Conservation (phyloP, 2,113 vertebrate genomes). For the Ophiodon elongatus region DNA sequence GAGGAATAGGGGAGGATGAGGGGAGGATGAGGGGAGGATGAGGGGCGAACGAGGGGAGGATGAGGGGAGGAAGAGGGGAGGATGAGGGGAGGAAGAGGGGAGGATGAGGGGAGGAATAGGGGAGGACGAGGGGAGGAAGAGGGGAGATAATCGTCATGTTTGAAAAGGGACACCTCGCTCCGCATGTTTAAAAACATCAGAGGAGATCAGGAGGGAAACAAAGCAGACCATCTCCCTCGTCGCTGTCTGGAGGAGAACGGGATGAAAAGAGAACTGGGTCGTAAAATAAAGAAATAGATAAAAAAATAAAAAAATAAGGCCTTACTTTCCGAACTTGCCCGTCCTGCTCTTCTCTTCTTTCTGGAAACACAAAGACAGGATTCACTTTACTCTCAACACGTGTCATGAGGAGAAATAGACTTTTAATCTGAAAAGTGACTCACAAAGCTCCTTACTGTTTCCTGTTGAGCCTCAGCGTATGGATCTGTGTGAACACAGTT, state of each 20-base stretch:
- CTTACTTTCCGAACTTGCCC: conserved; percentile 78
- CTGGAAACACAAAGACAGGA: conserved; percentile 68
- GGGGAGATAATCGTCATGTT: background rate
- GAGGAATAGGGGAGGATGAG: too few species aligned
- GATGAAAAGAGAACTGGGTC: conserved; percentile 17
- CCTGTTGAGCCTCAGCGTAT: conserved; percentile 65
- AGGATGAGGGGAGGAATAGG: background rate
- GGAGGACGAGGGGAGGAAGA: background rate
- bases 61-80: background rate
- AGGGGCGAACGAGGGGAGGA: too few species aligned
- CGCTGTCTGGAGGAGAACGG: background rate
- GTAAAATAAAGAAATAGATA: background rate
- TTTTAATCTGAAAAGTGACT: background rate
- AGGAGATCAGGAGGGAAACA: background rate
- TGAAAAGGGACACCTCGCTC: background rate
- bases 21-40: too few species aligned
- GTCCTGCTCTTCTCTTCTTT: conserved; percentile 67
- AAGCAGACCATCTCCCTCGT: conserved; percentile 15
- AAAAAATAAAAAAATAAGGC: background rate
- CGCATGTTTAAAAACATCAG: conserved; percentile 18
- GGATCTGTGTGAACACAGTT: conserved; percentile 76
- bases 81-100: background rate
- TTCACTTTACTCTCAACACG: background rate
- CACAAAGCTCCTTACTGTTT: conserved; percentile 58
- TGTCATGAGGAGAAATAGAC: background rate